Evolutionary conservation across 2,797 vertebrate species (phyloP).

Genomic region (Anguilla anguilla): DNA sequence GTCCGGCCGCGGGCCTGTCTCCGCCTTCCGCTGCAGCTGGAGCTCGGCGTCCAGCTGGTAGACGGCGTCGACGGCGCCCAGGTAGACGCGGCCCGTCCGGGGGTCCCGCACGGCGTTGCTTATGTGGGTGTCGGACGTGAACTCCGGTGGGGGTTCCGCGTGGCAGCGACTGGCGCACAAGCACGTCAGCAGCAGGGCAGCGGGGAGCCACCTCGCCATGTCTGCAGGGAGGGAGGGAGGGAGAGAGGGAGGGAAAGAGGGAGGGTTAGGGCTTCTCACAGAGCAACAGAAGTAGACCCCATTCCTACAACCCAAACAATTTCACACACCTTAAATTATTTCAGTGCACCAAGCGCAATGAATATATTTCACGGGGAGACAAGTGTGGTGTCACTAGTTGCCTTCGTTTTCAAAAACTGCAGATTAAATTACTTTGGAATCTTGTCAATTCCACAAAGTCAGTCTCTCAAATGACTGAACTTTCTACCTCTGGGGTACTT

Average conservation of each 20-base stretch:
- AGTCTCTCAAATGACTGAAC: not conserved
- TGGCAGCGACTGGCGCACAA: not conserved
- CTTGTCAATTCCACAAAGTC: not conserved
- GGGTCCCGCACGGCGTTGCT: slow-evolving; percentile 54
- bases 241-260: not conserved
- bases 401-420: not conserved
- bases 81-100: slow-evolving; percentile 79
- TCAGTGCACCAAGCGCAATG: not conserved
- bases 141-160: not conserved
- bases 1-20: slow-evolving; percentile 76
- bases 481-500: too few species aligned
- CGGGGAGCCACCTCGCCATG: slow-evolving; percentile 25
- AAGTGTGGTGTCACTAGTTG: not conserved
- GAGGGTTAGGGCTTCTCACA: not conserved
- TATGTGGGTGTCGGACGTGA: not conserved
- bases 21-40: slow-evolving; percentile 47
- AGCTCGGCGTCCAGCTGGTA: slow-evolving; percentile 81
- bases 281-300: not conserved
- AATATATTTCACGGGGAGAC: not conserved
- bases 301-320: not conserved
- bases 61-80: slow-evolving; percentile 86
- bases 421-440: not conserved
- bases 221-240: slow-evolving; percentile 8
- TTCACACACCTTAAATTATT: not conserved
- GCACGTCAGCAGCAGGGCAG: slow-evolving; percentile 22